phyloP scores from a whole-genome alignment of 23 tunicate genomes.

The Phallusia fumigata region DNA sequence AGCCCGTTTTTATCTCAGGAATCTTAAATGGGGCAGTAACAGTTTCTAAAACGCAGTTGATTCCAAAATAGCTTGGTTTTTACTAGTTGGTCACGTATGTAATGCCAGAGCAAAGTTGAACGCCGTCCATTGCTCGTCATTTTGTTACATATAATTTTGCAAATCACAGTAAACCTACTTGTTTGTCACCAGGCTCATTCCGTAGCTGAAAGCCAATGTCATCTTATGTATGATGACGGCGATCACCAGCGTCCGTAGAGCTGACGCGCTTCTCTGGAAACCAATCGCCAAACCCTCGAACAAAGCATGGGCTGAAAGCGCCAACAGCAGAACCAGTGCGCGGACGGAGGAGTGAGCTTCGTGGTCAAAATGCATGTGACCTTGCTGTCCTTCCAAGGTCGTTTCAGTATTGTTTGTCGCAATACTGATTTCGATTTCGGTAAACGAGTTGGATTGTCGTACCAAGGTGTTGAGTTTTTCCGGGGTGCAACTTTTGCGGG shows the following conservation, averaged over 20 bases:
- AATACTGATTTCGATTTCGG: not conserved
- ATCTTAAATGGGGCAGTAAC: no score
- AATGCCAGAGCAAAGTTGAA: no score
- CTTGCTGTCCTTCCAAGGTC: not conserved
- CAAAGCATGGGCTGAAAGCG: conserved; percentile 72
- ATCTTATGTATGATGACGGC: conserved; percentile 74
- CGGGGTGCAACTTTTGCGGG: no score
- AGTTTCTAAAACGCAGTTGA: no score
- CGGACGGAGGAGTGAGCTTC: conserved; percentile 53
- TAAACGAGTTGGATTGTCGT: not conserved
- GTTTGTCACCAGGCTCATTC: conserved; percentile 57
- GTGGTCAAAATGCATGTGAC: conserved; percentile 52
- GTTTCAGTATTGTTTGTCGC: not conserved
- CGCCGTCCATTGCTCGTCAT: no score
- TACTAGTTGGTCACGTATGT: no score
- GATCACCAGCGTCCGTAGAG: conserved; percentile 47
- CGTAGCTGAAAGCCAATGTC: conserved; percentile 67
- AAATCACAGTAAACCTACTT: conserved; percentile 16
- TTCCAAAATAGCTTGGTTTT: no score
- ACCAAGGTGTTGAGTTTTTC: not conserved
- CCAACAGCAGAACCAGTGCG: conserved; percentile 49
- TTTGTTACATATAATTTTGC: no score
- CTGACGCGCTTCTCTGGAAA: conserved; percentile 35
- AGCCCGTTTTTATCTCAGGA: no score
- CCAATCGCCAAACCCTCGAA: conserved; percentile 86